Conservation (phyloP, 2,113 vertebrate genomes). For the Cololabis saira region DNA sequence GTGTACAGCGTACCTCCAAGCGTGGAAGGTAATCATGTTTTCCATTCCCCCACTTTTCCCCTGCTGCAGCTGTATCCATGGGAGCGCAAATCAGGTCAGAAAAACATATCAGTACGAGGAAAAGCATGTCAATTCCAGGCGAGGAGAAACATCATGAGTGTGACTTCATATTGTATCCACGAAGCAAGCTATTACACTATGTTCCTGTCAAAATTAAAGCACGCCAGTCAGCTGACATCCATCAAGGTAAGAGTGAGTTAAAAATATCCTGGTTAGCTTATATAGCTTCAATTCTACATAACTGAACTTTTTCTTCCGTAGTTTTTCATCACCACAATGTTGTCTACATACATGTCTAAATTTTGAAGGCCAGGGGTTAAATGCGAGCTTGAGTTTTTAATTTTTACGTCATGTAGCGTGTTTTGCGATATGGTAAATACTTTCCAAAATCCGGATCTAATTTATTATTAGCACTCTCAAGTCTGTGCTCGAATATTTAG, state of each 20-base stretch:
- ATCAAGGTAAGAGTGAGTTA: too few species aligned
- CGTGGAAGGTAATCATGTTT: slow-evolving; percentile 57
- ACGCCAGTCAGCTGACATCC: too few species aligned
- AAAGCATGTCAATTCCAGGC: slow-evolving; percentile 41
- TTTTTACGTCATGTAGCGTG: neutral
- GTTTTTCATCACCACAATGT: too few species aligned
- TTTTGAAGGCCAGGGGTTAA: too few species aligned
- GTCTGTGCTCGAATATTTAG: slow-evolving; percentile 40
- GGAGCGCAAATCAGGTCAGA: slow-evolving; percentile 64
- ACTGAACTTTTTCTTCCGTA: too few species aligned
- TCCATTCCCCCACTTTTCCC: slow-evolving; percentile 38
- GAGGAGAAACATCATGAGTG: slow-evolving; percentile 17
- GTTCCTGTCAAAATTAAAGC: neutral
- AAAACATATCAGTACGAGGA: slow-evolving; percentile 48
- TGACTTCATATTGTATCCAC: slow-evolving; percentile 1
- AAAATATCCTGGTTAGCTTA: too few species aligned
- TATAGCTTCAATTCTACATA: too few species aligned
- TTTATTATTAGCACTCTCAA: slow-evolving; percentile 18
- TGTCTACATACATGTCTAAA: too few species aligned
- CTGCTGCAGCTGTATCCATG: slow-evolving; percentile 57
- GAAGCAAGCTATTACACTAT: neutral
- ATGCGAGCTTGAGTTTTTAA: neutral
- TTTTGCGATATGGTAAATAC: neutral
- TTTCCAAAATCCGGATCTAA: slow-evolving; percentile 8
- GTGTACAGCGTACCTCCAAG: slow-evolving; percentile 23